Percentiles rank a stretch among this genome's conserved stretches.
Conservation (phyloP, 2,888 invertebrate species). For the Tenthredo distinguenda region DNA sequence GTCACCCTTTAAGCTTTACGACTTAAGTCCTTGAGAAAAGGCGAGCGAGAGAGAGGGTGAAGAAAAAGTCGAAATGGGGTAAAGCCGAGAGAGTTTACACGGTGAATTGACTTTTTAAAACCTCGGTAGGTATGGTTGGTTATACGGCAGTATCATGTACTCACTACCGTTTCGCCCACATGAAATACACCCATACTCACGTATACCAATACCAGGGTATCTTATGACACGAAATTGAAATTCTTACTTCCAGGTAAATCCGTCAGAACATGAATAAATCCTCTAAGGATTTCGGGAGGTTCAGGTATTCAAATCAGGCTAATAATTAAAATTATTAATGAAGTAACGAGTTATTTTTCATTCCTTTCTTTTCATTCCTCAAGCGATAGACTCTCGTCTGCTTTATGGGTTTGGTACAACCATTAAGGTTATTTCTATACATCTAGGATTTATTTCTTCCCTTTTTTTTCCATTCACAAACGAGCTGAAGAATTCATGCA, state of each 20-base stretch:
- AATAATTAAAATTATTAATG: not conserved
- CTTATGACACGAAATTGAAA: not conserved
- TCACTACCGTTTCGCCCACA: not conserved
- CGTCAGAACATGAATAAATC: not conserved
- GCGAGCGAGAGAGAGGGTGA: conserved; percentile 31
- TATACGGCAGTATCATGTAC: conserved; percentile 6
- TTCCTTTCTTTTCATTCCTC: not conserved
- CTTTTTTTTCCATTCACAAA: not conserved
- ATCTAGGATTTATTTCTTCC: not conserved
- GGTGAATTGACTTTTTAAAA: conserved; percentile 37
- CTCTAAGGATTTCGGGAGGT: not conserved
- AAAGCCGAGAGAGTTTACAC: conserved; percentile 20
- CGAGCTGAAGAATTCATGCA: not conserved
- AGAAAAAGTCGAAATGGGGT: conserved; percentile 38
- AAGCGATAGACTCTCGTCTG: not conserved
- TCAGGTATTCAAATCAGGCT: not conserved
- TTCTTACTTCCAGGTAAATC: not conserved
- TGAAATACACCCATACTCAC: not conserved
- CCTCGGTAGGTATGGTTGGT: not conserved
- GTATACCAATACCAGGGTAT: not conserved
- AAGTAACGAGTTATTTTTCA: not conserved
- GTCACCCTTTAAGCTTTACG: conserved; percentile 25
- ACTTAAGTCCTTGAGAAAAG: conserved; percentile 19
- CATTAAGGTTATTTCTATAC: not conserved
- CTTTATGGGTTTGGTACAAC: not conserved